Conservation (phyloP, 2,888 invertebrate genomes). For the Mantis religiosa region DNA sequence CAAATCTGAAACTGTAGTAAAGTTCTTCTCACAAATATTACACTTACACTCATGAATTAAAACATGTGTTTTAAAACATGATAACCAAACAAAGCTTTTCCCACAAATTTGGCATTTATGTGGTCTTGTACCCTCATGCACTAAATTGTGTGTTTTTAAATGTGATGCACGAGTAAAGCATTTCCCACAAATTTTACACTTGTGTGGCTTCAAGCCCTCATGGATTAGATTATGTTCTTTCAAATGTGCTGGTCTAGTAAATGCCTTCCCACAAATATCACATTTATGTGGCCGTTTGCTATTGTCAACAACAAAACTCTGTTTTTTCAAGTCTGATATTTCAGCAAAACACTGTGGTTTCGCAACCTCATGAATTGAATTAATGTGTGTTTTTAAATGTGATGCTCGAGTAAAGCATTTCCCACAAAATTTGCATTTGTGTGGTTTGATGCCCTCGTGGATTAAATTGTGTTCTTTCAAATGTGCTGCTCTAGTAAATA, state of each 20-base stretch:
- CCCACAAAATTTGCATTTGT: neutral
- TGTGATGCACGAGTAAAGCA: neutral
- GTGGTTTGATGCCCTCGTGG: neutral
- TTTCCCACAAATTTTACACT: neutral
- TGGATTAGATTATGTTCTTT: neutral
- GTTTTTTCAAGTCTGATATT: neutral
- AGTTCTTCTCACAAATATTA: neutral
- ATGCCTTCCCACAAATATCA: neutral
- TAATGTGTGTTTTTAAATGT: neutral
- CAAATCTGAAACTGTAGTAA: neutral
- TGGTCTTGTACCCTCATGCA: neutral
- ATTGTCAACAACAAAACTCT: neutral
- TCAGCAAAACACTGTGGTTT: neutral
- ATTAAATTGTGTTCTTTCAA: neutral
- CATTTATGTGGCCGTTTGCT: neutral
- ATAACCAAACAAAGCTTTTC: neutral
- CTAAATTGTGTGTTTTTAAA: neutral
- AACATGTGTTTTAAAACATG: neutral
- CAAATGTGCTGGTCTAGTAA: neutral
- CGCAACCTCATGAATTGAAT: neutral
- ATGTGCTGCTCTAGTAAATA: neutral
- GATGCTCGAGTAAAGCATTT: neutral
- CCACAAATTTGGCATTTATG: neutral
- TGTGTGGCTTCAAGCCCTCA: neutral
- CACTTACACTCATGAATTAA: neutral